A percentile compares a stretch with the other conserved stretches of the same genome.
Conservation (phyloP, 2,113 vertebrate species). For the Bos javanicus region DNA sequence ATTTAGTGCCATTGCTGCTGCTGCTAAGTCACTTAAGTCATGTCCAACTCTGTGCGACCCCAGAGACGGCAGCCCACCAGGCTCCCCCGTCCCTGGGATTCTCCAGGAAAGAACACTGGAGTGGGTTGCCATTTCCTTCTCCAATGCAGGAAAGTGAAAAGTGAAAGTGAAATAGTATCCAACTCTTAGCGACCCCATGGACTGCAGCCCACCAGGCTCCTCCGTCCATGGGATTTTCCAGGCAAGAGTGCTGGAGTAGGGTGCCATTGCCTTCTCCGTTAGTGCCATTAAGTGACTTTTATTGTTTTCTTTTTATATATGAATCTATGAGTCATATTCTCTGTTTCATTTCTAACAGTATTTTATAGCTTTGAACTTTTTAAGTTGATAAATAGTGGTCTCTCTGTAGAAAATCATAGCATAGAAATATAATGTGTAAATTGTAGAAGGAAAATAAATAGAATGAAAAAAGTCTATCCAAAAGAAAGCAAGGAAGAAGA, state of each 20-base stretch:
- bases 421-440: not conserved
- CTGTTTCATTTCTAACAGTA: not conserved
- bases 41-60: too few species aligned
- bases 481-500: not conserved
- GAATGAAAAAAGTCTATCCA: not conserved
- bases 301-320: not conserved
- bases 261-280: not conserved
- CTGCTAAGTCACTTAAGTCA: too few species aligned
- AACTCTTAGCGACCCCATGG: too few species aligned
- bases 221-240: too few species aligned
- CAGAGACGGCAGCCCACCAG: too few species aligned
- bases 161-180: too few species aligned
- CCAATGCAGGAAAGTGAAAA: too few species aligned
- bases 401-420: not conserved
- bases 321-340: not conserved
- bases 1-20: not conserved
- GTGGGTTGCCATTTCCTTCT: too few species aligned
- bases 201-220: too few species aligned
- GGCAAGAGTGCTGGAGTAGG: too few species aligned
- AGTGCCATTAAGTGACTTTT: not conserved
- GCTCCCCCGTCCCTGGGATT: too few species aligned
- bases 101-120: too few species aligned
- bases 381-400: not conserved
- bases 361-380: not conserved
- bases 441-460: not conserved